These are phyloP conservation scores for Fulmarus glacialis DNA, from an alignment of 2,113 vertebrate species.

Conservation along the genomic window DNA sequence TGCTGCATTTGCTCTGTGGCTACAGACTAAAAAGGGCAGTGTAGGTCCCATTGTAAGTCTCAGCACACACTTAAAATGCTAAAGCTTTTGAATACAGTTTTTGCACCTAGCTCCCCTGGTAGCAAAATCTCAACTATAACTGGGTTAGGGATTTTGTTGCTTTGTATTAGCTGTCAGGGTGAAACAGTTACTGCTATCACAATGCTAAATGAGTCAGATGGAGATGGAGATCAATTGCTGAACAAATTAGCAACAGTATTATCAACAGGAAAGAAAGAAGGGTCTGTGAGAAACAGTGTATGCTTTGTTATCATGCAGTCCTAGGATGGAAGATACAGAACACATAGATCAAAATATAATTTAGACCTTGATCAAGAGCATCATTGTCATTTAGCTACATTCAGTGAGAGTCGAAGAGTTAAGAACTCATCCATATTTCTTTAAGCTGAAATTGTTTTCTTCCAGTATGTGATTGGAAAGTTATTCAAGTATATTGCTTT, in stretches of 20 bases:
- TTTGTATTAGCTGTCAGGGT: neutral
- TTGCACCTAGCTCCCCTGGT: neutral
- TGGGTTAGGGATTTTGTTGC: neutral
- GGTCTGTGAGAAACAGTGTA: neutral
- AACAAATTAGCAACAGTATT: neutral
- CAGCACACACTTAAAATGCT: neutral
- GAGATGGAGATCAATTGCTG: neutral
- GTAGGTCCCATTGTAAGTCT: neutral
- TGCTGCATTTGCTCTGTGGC: neutral
- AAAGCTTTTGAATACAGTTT: neutral
- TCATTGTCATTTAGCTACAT: neutral
- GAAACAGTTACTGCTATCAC: neutral
- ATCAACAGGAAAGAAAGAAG: neutral
- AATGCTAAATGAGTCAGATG: neutral
- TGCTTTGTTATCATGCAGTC: neutral
- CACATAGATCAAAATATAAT: neutral
- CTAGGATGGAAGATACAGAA: neutral
- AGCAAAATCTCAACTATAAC: neutral
- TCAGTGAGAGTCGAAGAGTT: neutral
- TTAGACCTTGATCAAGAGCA: neutral
- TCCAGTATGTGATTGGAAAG: slow-evolving; percentile 4
- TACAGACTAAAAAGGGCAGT: neutral
- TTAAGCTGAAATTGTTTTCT: slow-evolving; percentile 37
- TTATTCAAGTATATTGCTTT: slow-evolving; percentile 23
- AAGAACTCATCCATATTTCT: slow-evolving; percentile 24